Percentiles rank a stretch among this genome's conserved stretches.
phyloP scores from a whole-genome alignment of 2,888 invertebrate species.

The Chalcis sispes region DNA sequence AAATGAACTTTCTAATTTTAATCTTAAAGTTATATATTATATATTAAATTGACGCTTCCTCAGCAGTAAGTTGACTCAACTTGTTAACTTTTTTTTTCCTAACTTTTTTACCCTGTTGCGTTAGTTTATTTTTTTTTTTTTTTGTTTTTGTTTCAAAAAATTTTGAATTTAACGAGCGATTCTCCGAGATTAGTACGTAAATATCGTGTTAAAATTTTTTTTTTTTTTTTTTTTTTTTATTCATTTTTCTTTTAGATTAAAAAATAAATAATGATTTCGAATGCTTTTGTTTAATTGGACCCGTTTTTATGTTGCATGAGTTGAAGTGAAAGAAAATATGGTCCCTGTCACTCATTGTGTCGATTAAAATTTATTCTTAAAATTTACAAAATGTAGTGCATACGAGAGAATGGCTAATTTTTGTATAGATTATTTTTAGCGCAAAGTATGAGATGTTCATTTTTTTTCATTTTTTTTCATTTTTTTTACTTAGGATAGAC shows the following conservation, averaged over 20 bases:
- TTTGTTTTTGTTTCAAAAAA: conserved; percentile 16
- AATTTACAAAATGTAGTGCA: not conserved
- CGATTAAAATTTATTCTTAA: not conserved
- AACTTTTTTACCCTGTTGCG: conserved; percentile 51
- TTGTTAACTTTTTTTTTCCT: conserved; percentile 26
- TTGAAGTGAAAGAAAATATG: conserved; percentile 32
- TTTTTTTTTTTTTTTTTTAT: not conserved
- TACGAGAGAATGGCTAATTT: conserved; percentile 8
- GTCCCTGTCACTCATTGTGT: conserved; percentile 36
- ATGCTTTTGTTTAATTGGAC: conserved; percentile 45
- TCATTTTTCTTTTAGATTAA: conserved; percentile 11
- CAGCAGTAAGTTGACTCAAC: conserved; percentile 34
- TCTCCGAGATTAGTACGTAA: conserved; percentile 54
- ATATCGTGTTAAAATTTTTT: not conserved
- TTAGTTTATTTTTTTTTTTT: conserved; percentile 40
- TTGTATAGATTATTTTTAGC: not conserved
- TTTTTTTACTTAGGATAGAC: too few relatives aligned
- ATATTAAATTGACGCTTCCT: conserved; percentile 42
- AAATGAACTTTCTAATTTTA: conserved; percentile 29
- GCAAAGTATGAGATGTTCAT: too few relatives aligned
- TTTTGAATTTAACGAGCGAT: conserved; percentile 37
- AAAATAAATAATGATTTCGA: conserved; percentile 10
- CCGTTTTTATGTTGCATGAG: conserved; percentile 33
- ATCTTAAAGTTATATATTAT: conserved; percentile 29
- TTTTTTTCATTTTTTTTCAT: too few relatives aligned